These are phyloP conservation scores for Chrysotoxum bicinctum DNA, from an alignment of 2,888 invertebrate genomes.

Conservation along the genomic window DNA sequence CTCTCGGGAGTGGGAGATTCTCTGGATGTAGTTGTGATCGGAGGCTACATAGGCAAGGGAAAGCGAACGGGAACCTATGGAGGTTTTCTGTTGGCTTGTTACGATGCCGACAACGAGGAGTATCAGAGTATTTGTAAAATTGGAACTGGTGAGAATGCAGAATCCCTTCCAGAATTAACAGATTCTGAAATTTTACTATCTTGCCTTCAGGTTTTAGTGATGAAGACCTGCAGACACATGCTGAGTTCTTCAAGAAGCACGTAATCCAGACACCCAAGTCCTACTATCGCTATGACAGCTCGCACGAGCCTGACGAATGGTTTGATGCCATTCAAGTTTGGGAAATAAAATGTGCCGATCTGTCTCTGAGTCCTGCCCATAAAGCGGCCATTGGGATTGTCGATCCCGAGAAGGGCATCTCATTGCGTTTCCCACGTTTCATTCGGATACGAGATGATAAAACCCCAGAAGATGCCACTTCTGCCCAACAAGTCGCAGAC, in stretches of 20 bases:
- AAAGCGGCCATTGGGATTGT: slow-evolving; percentile 93
- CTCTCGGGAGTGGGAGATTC: slow-evolving; percentile 98
- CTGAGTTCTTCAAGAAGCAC: slow-evolving; percentile 88
- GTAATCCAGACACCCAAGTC: slow-evolving; percentile 89
- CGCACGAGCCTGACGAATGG: slow-evolving; percentile 93
- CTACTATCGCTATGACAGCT: slow-evolving; percentile 90
- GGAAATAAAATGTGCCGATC: slow-evolving; percentile 98
- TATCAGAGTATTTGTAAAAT: slow-evolving; percentile 97
- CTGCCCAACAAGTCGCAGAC: slow-evolving; percentile 92
- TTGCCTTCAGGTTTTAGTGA: slow-evolving; percentile 98
- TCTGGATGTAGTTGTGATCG: slow-evolving; percentile 96
- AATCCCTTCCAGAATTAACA: not conserved
- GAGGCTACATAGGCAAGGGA: slow-evolving; percentile 96
- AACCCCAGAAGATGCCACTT: slow-evolving; percentile 94
- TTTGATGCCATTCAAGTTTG: slow-evolving; percentile 93
- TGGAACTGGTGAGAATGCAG: slow-evolving; percentile 78
- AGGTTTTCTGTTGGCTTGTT: slow-evolving; percentile 96
- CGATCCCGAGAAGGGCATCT: slow-evolving; percentile 95
- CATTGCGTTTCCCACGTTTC: slow-evolving; percentile 96
- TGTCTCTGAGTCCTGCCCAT: slow-evolving; percentile 97
- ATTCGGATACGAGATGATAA: slow-evolving; percentile 96
- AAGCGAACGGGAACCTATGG: slow-evolving; percentile 96
- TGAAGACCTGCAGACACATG: slow-evolving; percentile 90
- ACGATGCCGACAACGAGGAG: slow-evolving; percentile 93
- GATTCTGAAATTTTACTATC: slow-evolving; percentile 81